A percentile compares a stretch with the other conserved stretches of the same genome.
These are phyloP conservation scores for Montifringilla adamsi DNA, from an alignment of 2,113 vertebrate genomes.

Conservation along the genomic window DNA sequence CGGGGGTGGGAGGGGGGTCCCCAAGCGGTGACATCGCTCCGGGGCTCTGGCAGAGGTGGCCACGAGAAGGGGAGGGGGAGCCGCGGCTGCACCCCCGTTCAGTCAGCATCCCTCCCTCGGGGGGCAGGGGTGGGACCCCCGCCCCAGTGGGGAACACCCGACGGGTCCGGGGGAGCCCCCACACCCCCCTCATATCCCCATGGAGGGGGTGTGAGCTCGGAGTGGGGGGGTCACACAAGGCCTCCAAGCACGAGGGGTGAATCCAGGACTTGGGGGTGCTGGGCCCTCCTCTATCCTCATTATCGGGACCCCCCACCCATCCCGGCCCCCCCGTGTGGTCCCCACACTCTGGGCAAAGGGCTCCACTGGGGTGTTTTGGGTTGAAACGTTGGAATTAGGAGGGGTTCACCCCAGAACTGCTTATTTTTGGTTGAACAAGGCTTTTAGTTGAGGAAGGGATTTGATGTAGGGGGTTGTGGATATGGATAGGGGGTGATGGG, in stretches of 20 bases:
- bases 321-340: neutral
- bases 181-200: neutral
- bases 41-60: neutral
- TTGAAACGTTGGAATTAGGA: neutral
- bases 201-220: neutral
- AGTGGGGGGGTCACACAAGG: neutral
- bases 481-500: accelerated
- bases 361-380: neutral
- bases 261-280: neutral
- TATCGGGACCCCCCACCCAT: neutral
- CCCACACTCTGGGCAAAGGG: neutral
- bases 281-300: neutral
- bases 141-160: too few species aligned
- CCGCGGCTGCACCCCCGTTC: neutral
- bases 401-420: neutral
- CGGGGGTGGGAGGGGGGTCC: neutral
- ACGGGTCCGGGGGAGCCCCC: neutral
- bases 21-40: neutral
- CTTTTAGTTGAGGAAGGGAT: neutral
- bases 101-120: neutral
- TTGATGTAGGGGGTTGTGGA: neutral
- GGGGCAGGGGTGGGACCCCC: neutral
- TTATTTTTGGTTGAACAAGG: accelerated
- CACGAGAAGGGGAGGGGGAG: neutral
- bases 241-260: neutral